Evolutionary conservation across 1,140 invertebrate genomes (phyloP), one percentile per base, ranked within the genome.

Genomic region (Rhynchophorus ferrugineus): DNA sequence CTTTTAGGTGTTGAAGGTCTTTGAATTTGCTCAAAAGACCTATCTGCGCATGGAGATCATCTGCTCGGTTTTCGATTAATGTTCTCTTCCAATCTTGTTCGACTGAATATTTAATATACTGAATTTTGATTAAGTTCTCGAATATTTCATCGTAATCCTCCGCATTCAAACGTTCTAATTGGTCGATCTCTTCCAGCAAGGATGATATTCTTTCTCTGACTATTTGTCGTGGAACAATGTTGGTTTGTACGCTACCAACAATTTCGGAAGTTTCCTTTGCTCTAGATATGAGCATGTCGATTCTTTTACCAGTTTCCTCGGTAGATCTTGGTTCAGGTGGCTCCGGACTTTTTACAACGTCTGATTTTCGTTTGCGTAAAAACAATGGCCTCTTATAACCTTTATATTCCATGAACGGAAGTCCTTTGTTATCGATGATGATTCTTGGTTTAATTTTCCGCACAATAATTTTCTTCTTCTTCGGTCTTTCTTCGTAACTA

Each of bases 371-470:
- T 29, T 17, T 18, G 9, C 39, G 37, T 14, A 49, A 42, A n/a
- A 57, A 45, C 16, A 64, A 20, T 16, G 63, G 63, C 20, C 61
- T 42, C 20, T 64, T 64, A 11, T 45, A 53, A 1, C 61, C 63
- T 19, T 61, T 55, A 13, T 63, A 51, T 52, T 64, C 63, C 36
- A 64, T 56, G 35, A 64, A 64, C 8, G 63, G 61, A 14, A 44
- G 20, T n/a, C 63, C 63, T 9, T 61, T 61, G 22, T 64, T 64
- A 33, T 64, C 63, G 9, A 64, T 56, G 29, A 64, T 61, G 11
- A 64, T 11, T 51, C 57, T 63, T 5, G 63, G 58, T 37, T 56
- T 54, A 2, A 64, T 11, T 38, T 61, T 58, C 38, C 57, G 45
- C 7, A 64, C 42, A 7, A 57, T 21, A 6, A 62, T 36, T 41